Evolutionary conservation across 2,888 invertebrate genomes (phyloP).

Genomic region (Thereva unica): DNA sequence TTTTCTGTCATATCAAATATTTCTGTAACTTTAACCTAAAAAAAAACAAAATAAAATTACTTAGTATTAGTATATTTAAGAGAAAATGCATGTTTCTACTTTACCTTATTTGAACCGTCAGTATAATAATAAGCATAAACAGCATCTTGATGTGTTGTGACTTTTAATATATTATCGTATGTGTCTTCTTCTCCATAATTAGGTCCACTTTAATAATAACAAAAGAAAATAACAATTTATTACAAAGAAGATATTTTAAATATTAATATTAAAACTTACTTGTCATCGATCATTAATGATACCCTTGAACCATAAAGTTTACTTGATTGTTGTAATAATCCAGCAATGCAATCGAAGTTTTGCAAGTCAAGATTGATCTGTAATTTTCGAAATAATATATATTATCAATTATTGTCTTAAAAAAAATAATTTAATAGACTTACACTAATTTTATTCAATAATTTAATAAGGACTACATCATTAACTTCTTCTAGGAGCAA

Average conservation of each 20-base stretch:
- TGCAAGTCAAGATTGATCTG: slow-evolving; percentile 48
- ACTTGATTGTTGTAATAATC: slow-evolving; percentile 50
- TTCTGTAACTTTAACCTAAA: slow-evolving; percentile 81
- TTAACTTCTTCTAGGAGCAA: slow-evolving; percentile 66
- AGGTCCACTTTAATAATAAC: not conserved
- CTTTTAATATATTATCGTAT: slow-evolving; percentile 73
- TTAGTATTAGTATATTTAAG: not conserved
- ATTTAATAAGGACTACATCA: slow-evolving; percentile 51
- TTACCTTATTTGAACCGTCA: slow-evolving; percentile 81
- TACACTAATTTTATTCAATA: slow-evolving; percentile 54
- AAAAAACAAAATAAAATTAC: slow-evolving; percentile 36
- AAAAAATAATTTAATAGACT: slow-evolving; percentile 38
- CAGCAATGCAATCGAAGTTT: slow-evolving; percentile 55
- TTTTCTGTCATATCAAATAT: slow-evolving; percentile 85
- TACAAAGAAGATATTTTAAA: not conserved
- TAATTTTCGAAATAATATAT: not conserved
- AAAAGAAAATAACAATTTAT: not conserved
- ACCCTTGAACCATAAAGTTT: slow-evolving; percentile 53
- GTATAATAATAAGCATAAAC: slow-evolving; percentile 88
- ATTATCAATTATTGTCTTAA: not conserved
- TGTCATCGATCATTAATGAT: slow-evolving; percentile 55
- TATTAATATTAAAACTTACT: slow-evolving; percentile 45
- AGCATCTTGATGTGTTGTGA: slow-evolving; percentile 84
- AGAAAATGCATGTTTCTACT: not conserved
- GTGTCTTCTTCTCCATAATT: slow-evolving; percentile 58